A percentile compares a stretch with the other conserved stretches of the same genome.
Conservation (phyloP, 2,888 invertebrate species). For the Yponomeuta cagnagella region DNA sequence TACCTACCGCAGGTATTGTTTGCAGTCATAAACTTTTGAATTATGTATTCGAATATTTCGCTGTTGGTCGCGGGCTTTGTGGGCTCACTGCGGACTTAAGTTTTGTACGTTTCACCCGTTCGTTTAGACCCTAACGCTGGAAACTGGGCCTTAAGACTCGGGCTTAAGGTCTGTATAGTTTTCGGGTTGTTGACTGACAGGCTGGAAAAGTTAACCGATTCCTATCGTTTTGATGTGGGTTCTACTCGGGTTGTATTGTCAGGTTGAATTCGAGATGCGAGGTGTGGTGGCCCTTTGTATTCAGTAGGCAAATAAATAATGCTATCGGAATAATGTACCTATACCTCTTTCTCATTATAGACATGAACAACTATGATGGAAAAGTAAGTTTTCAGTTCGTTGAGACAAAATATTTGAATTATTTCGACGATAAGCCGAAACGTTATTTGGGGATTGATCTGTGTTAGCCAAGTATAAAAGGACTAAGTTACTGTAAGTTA, state of each 20-base stretch:
- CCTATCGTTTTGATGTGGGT: conserved; percentile 16
- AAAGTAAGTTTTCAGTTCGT: too few species aligned
- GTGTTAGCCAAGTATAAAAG: too few species aligned
- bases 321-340: background rate
- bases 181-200: background rate
- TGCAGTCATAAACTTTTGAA: background rate
- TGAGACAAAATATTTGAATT: too few species aligned
- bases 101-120: background rate
- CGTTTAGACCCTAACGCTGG: background rate
- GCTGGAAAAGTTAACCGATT: conserved; percentile 9
- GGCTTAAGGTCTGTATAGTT: background rate
- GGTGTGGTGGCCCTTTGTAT: background rate
- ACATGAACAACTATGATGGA: too few species aligned
- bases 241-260: conserved; percentile 15
- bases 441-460: too few species aligned
- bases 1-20: background rate
- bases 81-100: background rate
- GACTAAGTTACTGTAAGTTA: too few species aligned
- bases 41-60: conserved; percentile 2
- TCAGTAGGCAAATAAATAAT: background rate
- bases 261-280: conserved; percentile 13
- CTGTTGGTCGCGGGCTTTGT: conserved; percentile 2
- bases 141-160: background rate
- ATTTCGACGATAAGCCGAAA: too few species aligned
- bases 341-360: background rate